phyloP scores from a whole-genome alignment of 2,113 vertebrate species.

The Numida meleagris region DNA sequence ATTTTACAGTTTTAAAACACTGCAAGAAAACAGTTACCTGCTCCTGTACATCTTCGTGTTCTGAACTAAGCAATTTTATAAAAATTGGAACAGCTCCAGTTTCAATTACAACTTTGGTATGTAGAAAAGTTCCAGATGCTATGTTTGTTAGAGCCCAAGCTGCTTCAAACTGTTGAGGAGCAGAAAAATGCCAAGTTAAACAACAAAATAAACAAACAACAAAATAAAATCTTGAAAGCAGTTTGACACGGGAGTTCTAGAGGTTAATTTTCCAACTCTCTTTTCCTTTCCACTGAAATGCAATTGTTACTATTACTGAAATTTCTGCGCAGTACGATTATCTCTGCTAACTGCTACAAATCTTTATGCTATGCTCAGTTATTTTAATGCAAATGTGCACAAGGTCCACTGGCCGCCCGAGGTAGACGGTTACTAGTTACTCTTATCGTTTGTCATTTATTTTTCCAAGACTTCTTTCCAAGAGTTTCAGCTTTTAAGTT shows the following conservation, averaged over 20 bases:
- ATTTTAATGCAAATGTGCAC: not conserved
- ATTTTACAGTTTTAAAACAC: not conserved
- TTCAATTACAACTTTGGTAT: conserved; percentile 94
- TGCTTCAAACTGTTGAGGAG: conserved; percentile 85
- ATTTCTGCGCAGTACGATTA: not conserved
- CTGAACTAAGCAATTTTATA: conserved; percentile 90
- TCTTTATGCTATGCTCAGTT: not conserved
- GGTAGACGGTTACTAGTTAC: not conserved
- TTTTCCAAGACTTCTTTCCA: not conserved
- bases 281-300: not conserved
- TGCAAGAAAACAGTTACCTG: conserved; percentile 80
- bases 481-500: not conserved
- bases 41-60: conserved; percentile 93
- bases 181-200: not conserved
- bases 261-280: not conserved
- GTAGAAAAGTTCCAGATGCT: conserved; percentile 91
- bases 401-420: not conserved
- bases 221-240: not conserved
- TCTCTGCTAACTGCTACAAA: not conserved
- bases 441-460: not conserved
- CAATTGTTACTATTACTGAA: not conserved
- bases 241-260: not conserved
- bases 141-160: conserved; percentile 95
- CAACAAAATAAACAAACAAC: too few relatives aligned
- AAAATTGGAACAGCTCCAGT: conserved; percentile 94